Base-by-base conservation (phyloP, 2,113 vertebrate genomes). In the Struthio camelus region DNA sequence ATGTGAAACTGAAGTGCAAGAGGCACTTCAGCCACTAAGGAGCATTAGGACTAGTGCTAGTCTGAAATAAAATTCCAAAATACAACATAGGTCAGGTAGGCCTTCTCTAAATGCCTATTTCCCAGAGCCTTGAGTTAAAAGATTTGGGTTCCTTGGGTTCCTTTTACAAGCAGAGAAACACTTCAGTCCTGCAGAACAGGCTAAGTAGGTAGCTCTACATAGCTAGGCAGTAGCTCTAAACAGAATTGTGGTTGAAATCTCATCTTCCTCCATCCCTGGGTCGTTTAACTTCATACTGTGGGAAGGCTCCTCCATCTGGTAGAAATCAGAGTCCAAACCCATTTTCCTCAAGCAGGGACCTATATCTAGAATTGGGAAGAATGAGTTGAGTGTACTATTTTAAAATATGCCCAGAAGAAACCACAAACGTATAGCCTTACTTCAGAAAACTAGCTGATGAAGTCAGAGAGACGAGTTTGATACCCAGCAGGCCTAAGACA, bases 341-440 rank as follows among this genome's bases (percentile, higher is more conserved):
- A 51, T 61, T 85, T 87, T 30, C 12, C 16, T 40, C 24, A 77
- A 69, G 27, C 19, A 34, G 8, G 20, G 11, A 36, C 23, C 14
- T 12, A 78, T 56, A 32, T 23, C 40, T 71, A 38, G 13, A 79
- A 22, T 50, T 81, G 53, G 44, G 27, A 66, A 84, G 48, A 50
- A 53, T 2, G 4, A 66, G 2, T 44, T 46, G 6, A 10, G 9
- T 16, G 11, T 66, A 54, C 0, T 1, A 8, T 1, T 0, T 58
- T 73, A 53, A 87, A 75, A 89, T 1, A 30, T 3, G 0, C 46
- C 82, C 30, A 34, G 18, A 78, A 73, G 77, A 73, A n/a, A 72
- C 18, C 36, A 64, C 15, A 56, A 40, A 65, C 13, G 9, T 75
- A 20, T 38, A 46, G 38, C 23, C 38, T 53, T 77, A 10, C 19